A percentile compares a stretch with the other conserved stretches of the same genome.
These are phyloP conservation scores for Volucella inflata DNA, from an alignment of 2,888 invertebrate genomes.

Conservation along the genomic window DNA sequence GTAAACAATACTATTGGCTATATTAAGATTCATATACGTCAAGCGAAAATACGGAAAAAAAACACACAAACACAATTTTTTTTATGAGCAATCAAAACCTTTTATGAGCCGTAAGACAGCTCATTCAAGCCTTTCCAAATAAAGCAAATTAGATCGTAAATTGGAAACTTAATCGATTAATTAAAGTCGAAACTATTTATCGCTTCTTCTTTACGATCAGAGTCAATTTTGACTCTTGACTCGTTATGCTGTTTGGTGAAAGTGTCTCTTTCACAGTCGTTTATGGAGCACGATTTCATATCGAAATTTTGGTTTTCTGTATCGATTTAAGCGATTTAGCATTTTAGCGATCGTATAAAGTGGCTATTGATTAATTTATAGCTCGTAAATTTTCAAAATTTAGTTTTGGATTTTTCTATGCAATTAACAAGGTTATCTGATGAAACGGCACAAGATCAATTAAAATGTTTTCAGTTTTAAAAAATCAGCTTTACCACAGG, in stretches of 20 bases:
- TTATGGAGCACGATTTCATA: constrained; percentile 22
- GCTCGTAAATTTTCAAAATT: constrained; percentile 37
- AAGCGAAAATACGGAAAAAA: constrained; percentile 5
- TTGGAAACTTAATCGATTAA: constrained; percentile 62
- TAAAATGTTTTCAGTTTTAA: constrained; percentile 1
- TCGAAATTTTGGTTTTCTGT: constrained; percentile 20
- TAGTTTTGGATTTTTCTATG: constrained; percentile 1
- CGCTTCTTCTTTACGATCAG: constrained; percentile 26
- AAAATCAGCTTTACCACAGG: neutral
- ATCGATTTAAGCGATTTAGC: neutral
- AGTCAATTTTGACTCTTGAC: neutral
- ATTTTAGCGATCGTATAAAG: constrained; percentile 19
- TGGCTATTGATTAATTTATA: constrained; percentile 43
- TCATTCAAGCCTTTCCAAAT: constrained; percentile 36
- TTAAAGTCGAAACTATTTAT: constrained; percentile 50
- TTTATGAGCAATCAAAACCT: constrained; percentile 49
- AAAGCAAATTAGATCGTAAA: constrained; percentile 57
- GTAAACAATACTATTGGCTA: neutral
- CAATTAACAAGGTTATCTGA: constrained; percentile 40
- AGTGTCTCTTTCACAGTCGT: constrained; percentile 50
- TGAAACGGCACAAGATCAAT: constrained; percentile 38
- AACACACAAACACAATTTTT: constrained; percentile 1
- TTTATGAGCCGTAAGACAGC: constrained; percentile 37
- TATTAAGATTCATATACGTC: neutral
- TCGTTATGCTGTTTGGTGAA: constrained; percentile 38